These are phyloP conservation scores for Drosophila acutilabella DNA, from an alignment of 2,888 invertebrate species.

Conservation along the genomic window DNA sequence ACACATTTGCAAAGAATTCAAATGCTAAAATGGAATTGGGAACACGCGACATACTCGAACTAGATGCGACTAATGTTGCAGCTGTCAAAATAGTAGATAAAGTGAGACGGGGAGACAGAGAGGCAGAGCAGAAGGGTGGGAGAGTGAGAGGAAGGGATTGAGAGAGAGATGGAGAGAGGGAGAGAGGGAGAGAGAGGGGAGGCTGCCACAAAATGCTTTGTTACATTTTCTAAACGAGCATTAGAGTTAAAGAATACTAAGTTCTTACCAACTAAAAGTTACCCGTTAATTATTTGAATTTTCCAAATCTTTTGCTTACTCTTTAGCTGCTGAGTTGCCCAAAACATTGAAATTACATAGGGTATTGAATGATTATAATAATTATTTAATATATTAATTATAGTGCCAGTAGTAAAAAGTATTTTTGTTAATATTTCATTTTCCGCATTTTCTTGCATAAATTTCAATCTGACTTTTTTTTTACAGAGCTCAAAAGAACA, in stretches of 20 bases:
- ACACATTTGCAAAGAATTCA: slow-evolving; percentile 13
- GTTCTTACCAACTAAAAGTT: neutral
- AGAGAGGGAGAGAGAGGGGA: neutral
- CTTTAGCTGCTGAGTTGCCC: neutral
- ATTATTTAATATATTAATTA: too few species aligned
- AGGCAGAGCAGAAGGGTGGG: too few species aligned
- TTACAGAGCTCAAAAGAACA: too few species aligned
- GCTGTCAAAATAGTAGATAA: slow-evolving; percentile 16
- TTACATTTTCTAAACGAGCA: slow-evolving; percentile 16
- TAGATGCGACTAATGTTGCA: slow-evolving; percentile 25
- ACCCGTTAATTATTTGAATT: neutral
- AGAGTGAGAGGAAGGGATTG: too few species aligned
- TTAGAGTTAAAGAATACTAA: slow-evolving; percentile 1
- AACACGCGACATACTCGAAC: slow-evolving; percentile 7
- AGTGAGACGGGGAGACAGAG: neutral
- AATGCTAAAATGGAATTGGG: slow-evolving; percentile 7
- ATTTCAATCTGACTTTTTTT: too few species aligned
- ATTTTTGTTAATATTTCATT: too few species aligned
- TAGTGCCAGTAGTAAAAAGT: too few species aligned
- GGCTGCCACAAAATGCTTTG: slow-evolving; percentile 25
- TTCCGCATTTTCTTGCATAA: too few species aligned
- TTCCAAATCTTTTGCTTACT: neutral
- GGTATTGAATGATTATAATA: neutral
- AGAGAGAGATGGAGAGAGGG: neutral
- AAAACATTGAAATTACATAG: neutral